Evolutionary conservation across 2,888 invertebrate genomes (phyloP), one percentile per base, ranked within the genome.

Genomic region (Agrilus cyanescens): DNA sequence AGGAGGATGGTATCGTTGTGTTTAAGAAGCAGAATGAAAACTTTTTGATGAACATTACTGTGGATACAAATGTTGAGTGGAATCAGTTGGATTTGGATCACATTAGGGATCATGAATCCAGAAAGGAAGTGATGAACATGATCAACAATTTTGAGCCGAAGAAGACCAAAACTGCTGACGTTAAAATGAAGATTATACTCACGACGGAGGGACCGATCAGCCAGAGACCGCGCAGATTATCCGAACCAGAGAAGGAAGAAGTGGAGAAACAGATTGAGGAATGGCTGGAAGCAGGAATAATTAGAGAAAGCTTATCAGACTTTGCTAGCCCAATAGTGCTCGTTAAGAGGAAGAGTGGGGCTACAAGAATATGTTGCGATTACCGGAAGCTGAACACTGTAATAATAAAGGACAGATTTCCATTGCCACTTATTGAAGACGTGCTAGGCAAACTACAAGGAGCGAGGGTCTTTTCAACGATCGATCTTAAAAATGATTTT

Each of bases 241-340:
- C 20, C 20, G 20, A 20, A 7, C 20, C 20, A 20, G 20, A 34
- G 12, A 15, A 34, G 13, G 12, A 34, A 30, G 40, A 34, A 40
- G 40, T 34, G 10, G 39, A 39, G 10, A 31, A 39, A 32, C 15
- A 18, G 16, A 32, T 39, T 32, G 39, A 32, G 12, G 39, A 39
- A 39, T 39, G 32, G 32, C 32, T 6, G 10, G 8, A 15, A 14
- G 32, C 20, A 13, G 34, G 29, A n/a, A 34, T 43, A 30, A 39
- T 43, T 10, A 38, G 43, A 38, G 35, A 38, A 16, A 43, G 43
- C 31, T 32, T 18, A 15, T 43, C 43, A 12, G 43, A 43, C 14
- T 43, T 35, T 29, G 43, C 43, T n/a, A 43, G 43, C 29, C 34
- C 43, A 10, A 32, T 43, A n/a, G 43, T 43, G 4, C 34, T 36